Conservation (phyloP, 1,140 invertebrate genomes). For the Berghia stephanieae region DNA sequence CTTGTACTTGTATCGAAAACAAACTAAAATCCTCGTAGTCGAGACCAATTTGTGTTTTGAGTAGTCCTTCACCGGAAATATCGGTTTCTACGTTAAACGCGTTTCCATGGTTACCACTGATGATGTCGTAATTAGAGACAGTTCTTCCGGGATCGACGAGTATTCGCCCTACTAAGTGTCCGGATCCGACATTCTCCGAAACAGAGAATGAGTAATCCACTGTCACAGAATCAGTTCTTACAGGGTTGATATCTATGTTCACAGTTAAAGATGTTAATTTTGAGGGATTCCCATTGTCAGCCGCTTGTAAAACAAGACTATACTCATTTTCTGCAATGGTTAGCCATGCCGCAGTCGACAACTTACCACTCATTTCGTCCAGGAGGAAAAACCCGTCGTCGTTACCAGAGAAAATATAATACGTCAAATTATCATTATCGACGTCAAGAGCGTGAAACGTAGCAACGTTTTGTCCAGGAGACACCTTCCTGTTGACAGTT, state of each 20-base stretch:
- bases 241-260: neutral
- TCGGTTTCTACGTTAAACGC: neutral
- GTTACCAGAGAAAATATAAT: conserved; percentile 6
- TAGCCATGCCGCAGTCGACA: neutral
- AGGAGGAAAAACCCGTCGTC: conserved; percentile 13
- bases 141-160: neutral
- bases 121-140: neutral
- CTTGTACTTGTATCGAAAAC: neutral
- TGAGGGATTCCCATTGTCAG: neutral
- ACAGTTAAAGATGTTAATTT: neutral
- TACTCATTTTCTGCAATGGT: neutral
- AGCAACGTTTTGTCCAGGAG: no score
- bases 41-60: neutral
- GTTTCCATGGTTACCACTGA: neutral
- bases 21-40: neutral
- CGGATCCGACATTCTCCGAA: neutral
- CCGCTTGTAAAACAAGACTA: neutral
- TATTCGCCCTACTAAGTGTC: neutral
- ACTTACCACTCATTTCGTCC: neutral
- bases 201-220: neutral
- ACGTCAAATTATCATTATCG: no score
- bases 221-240: neutral
- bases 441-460: no score
- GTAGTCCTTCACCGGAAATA: neutral
- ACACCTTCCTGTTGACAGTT: no score